Evolutionary conservation across 92 coral and sea anemone genomes (phyloP).

Genomic region (Blastomussa wellsi): DNA sequence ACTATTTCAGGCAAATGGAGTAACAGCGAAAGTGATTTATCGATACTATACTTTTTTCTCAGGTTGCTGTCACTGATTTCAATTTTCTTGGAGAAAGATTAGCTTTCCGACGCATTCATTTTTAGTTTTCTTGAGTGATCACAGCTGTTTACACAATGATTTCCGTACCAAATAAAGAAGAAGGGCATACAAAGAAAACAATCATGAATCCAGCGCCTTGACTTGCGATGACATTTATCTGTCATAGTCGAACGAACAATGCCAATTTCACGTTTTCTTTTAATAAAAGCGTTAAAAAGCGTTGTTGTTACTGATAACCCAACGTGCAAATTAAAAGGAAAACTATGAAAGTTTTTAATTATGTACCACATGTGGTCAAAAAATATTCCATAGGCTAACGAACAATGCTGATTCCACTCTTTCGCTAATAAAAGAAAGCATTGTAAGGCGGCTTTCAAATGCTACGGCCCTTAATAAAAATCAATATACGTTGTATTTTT

Average conservation of each 20-base stretch:
- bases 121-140: background rate
- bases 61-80: background rate
- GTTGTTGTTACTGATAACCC: too few species aligned
- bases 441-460: background rate
- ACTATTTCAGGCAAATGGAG: too few species aligned
- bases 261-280: too few species aligned
- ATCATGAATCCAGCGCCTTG: too few species aligned
- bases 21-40: background rate
- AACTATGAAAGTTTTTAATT: background rate
- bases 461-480: background rate
- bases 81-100: background rate
- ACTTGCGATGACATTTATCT: too few species aligned
- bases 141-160: background rate
- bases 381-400: too few species aligned
- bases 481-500: background rate
- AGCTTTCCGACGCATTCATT: background rate
- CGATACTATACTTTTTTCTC: background rate
- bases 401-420: background rate
- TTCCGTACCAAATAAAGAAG: background rate
- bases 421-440: background rate
- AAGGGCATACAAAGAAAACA: background rate
- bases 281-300: too few species aligned
- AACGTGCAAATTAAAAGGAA: background rate
- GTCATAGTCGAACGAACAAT: too few species aligned
- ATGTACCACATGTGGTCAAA: background rate